Base-by-base conservation (phyloP, 2,888 invertebrate species). In the Crocallis elinguaria region DNA sequence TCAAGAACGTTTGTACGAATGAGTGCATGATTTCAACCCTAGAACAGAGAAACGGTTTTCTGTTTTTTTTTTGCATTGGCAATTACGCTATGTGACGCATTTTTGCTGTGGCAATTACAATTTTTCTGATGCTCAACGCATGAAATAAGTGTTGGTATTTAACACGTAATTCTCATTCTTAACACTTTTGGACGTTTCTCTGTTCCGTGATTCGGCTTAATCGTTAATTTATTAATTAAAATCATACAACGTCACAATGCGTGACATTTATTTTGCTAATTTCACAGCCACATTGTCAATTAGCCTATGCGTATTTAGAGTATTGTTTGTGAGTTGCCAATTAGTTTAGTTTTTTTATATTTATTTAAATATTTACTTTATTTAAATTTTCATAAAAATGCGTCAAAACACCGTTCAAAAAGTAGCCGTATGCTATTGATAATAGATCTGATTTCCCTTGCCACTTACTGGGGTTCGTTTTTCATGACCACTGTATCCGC, bases 271-370 rank as follows among this genome's bases (percentile, higher is more conserved):
- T 80, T 90, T 90, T 88, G 92, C 92, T 92, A 92, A 90, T 88
- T 85, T 92, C 92, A 92, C 92, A 92, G 92, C 92, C 92, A 84
- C 88, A 86, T 85, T 87, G 86, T 88, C 82, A 88, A 90, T 91
- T 92, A 92, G 92, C 92, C 92, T 92, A 92, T 90, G 87, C 88
- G 82, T 88, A 88, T 86, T 83, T 80, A 89, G 82, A 87, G 89
- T 91, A 90, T 87, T 90, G 89, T 88, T 88, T 88, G 86, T 88
- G 90, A 80, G 84, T 85, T 86, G 89, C 89, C 91, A 89, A 90
- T 89, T 87, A 85, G 84, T 85, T 86, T 84, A 72, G 71, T 80
- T 82, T 80, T 81, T 79, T 45, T 48, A 52, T 50, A 53, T 75
- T 75, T 74, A 63, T 65, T 60, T 53, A 53, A 56, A 69, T 74